A percentile compares a stretch with the other conserved stretches of the same genome.
phyloP scores from a whole-genome alignment of 2,888 invertebrate species.

The Napeogenes sylphis region DNA sequence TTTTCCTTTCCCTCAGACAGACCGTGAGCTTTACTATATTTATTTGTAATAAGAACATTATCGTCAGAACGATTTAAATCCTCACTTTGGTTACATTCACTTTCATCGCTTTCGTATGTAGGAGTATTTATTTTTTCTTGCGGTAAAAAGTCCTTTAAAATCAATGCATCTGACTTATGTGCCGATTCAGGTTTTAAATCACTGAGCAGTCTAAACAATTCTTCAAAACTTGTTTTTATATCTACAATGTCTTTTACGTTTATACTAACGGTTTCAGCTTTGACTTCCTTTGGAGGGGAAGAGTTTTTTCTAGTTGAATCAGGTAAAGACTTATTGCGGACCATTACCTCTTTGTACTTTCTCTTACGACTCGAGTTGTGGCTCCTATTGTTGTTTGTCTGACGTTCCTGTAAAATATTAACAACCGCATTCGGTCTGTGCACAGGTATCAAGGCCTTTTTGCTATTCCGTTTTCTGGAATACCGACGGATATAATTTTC shows the following conservation, averaged over 20 bases:
- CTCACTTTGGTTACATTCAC: constrained; percentile 33
- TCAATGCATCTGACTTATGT: constrained; percentile 2
- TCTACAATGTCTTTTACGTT: constrained; percentile 41
- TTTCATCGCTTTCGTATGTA: constrained; percentile 32
- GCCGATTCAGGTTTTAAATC: constrained; percentile 40
- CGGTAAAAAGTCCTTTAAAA: constrained; percentile 1
- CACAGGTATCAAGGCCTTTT: constrained; percentile 44
- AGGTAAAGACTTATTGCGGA: constrained; percentile 43
- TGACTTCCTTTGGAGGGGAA: constrained; percentile 27
- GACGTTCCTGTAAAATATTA: constrained; percentile 40
- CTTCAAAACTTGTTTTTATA: constrained; percentile 45
- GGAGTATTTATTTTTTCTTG: constrained; percentile 42
- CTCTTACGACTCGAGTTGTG: constrained; percentile 39
- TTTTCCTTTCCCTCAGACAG: constrained; percentile 5
- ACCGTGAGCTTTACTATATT: constrained; percentile 32
- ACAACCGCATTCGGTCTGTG: constrained; percentile 51
- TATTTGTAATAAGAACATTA: constrained; percentile 41
- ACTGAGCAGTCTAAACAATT: constrained; percentile 45
- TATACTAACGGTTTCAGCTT: constrained; percentile 33
- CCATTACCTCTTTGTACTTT: constrained; percentile 33
- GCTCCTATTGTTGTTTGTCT: constrained; percentile 29
- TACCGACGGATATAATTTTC: constrained; percentile 43
- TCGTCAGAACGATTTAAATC: constrained; percentile 40
- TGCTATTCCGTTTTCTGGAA: constrained; percentile 42
- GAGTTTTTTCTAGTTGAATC: constrained; percentile 47